Evolutionary conservation across 1,140 invertebrate genomes (phyloP), one percentile per base, ranked within the genome.

Genomic region (Subanguina moxae): DNA sequence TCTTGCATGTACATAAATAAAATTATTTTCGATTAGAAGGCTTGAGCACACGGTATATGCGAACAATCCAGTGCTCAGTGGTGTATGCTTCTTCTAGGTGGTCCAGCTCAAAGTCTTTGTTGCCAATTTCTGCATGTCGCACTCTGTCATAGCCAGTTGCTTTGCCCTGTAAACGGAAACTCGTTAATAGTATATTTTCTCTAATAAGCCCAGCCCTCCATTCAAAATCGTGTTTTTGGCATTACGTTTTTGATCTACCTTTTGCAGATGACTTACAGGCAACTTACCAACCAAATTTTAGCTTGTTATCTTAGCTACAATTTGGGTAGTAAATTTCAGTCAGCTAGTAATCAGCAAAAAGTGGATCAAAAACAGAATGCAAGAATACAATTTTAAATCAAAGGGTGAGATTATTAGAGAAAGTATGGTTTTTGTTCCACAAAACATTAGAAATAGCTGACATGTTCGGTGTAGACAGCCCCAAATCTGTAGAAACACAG

Each of bases 71-170:
- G 86, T 98, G 94, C 83, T 97, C 94, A 1, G 93, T 93, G 19
- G 95, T 97, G 83, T 96, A 98, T 1, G 94, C 94, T 84, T 98
- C 95, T 84, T 98, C 94, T 72, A 98, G 86, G 85, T 96, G 94
- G 15, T 91, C 94, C 69, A 98, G 85, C 72, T 92, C 89, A 84
- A 97, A 93, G 84, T 97, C 91, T 83, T 96, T 94, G 85, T 94
- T 92, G 48, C 95, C 95, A 78, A 97, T 97, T 76, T 96, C 90
- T 57, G 91, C 90, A 82, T 92, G 92, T 72, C 95, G 87, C 1
- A 94, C 96, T 67, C 94, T 86, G 85, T 98, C 95, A 85, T 89
- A 97, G 19, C 95, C 95, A 57, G 91, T 87, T 19, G 93, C 91
- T 65, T 87, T 88, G 69, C 90, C 67, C 68, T 70, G n/a, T 32